Base-by-base conservation (phyloP, 2,797 vertebrate genomes). In the Ctenopoma kingsleyae region DNA sequence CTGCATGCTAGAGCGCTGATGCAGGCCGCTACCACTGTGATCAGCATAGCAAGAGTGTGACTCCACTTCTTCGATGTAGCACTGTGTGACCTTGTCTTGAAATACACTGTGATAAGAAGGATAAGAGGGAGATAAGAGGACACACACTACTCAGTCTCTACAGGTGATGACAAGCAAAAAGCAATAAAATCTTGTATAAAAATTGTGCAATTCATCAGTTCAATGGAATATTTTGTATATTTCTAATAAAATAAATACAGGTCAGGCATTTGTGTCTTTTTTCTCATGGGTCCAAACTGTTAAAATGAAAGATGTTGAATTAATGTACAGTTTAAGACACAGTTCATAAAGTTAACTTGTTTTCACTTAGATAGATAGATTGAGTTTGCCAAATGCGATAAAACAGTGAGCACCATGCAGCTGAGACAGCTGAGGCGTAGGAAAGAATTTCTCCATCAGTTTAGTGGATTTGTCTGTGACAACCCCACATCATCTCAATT, bases 401-500 rank as follows among this genome's bases (percentile, higher is more conserved):
- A 61, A 27, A 20, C 71, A 74, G 25, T 11, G 8, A 56, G 55
- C 20, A 4, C 8, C 17, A 0, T 52, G 64, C 47, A 54, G 50
- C 65, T 5, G 54, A 64, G 71, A 65, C 71, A 72, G 74, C 80
- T 70, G 86, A 76, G 17, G 25, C 73, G 53, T 57, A 52, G 80
- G 84, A 83, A 89, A 85, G 80, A 84, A 87, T 84, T 67, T 78
- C 66, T 23, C 13, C 59, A 71, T 85, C 81, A 81, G 50, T 82
- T 85, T 73, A 49, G 2, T 1, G 13, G 74, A 73, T 85, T 76
- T 67, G 48, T 55, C 72, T 59, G 32, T 52, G 67, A 69, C 81
- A 85, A 50, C 62, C 8, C 52, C 46, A 53, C 2, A 7, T 27
- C 68, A 27, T 55, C 71, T 80, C 58, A 74, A 53, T 70, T 63